Evolutionary conservation across 2,888 invertebrate species (phyloP), one percentile per base, ranked within the genome.

Genomic region (Mystacides longicornis): DNA sequence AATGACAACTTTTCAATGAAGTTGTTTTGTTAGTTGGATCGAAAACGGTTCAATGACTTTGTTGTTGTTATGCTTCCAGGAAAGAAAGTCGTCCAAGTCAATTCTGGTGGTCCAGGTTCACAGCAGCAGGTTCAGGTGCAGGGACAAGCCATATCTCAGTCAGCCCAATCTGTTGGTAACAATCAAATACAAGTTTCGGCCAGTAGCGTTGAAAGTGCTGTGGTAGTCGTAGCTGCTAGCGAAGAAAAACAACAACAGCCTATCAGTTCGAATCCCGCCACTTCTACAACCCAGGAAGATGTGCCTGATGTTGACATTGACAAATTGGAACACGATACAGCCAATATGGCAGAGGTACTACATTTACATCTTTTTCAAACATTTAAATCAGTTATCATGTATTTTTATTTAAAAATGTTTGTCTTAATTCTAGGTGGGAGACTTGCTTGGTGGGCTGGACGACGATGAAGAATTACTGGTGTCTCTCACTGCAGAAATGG

Each of bases 381-480:
- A 18, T 43, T 11, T 16, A 18, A 7, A 14, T 43, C 16, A 11
- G 16, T 43, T 43, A 4, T 43, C 43, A 16, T n/a, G 16, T 43
- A 5, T 16, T 14, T 43, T 11, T 43, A 18, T 43, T 5, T 43
- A 18, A 14, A 43, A 14, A n/a, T 43, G 43, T 16, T 43, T 43
- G 16, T 48, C 1, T 23, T 2, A n/a, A n/a, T n/a, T n/a, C n/a
- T 57, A 77, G 67, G 89, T 90, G 54, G 82, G 85, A 61, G 89
- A 89, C 68, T 75, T 92, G 42, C 89, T 87, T 43, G 90, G 89
- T 18, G 75, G 92, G 46, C 89, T 86, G 3, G 92, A 92, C 62
- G 93, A 93, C 66, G 93, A 93, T 66, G 89, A 90, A 64, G 92
- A 92, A 65, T 77, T 93, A 43, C 75, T 93, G 22, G 80, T 81